Conservation (phyloP, 1,140 invertebrate species). For the Sycobia sp. region DNA sequence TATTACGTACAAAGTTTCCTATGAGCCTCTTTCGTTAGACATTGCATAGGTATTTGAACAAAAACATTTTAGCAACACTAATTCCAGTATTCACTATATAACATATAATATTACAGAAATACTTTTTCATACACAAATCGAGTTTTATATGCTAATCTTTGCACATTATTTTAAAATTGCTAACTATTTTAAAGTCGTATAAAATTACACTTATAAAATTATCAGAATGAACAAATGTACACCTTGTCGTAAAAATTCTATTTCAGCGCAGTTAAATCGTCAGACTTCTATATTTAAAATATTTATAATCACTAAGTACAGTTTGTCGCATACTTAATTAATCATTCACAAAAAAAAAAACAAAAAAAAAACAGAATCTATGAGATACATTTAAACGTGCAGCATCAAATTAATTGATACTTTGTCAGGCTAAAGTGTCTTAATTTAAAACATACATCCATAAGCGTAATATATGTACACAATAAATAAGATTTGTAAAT, state of each 20-base stretch:
- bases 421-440: slow-evolving; percentile 22
- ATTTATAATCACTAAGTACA: slow-evolving; percentile 29
- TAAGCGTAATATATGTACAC: slow-evolving; percentile 17
- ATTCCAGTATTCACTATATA: slow-evolving; percentile 1
- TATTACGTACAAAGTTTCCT: too few species aligned
- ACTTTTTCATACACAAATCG: slow-evolving; percentile 20
- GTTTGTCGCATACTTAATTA: slow-evolving; percentile 7
- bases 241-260: not conserved
- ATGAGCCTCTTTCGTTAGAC: too few species aligned
- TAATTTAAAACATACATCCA: slow-evolving; percentile 2
- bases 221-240: not conserved
- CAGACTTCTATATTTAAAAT: slow-evolving; percentile 23
- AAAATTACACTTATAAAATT: slow-evolving; percentile 26
- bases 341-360: not conserved
- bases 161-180: slow-evolving; percentile 16
- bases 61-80: slow-evolving; percentile 26
- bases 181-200: slow-evolving; percentile 22
- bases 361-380: slow-evolving; percentile 1
- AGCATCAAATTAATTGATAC: too few species aligned
- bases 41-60: slow-evolving; percentile 18
- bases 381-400: slow-evolving; percentile 16
- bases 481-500: slow-evolving; percentile 31
- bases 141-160: slow-evolving; percentile 18
- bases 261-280: slow-evolving; percentile 7
- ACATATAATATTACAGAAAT: slow-evolving; percentile 19